phyloP scores from a whole-genome alignment of 1,140 invertebrate species.

The Drosophila sproati region DNA sequence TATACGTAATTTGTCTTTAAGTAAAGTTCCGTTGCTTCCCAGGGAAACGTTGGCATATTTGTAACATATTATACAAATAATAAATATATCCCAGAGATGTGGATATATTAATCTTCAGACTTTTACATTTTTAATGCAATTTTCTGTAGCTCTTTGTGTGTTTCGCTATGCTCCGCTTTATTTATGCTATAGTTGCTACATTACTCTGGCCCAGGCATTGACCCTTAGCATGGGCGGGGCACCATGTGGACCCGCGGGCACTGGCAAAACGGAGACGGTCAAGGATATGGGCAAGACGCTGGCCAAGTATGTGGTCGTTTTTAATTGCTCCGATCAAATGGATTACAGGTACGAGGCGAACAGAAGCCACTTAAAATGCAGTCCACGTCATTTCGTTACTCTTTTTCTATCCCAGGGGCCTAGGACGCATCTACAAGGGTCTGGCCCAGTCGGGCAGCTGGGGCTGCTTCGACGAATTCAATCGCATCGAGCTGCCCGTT shows the following conservation, averaged over 20 bases:
- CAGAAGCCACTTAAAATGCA: conserved; percentile 40
- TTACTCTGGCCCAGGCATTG: conserved; percentile 97
- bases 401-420: conserved; percentile 86
- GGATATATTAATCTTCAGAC: conserved; percentile 29
- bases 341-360: conserved; percentile 91
- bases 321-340: conserved; percentile 99
- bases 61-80: conserved; percentile 9
- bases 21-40: conserved; percentile 27
- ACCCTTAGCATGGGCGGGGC: conserved; percentile 98
- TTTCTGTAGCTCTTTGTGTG: conserved; percentile 17
- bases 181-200: conserved; percentile 92
- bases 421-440: conserved; percentile 95
- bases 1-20: conserved; percentile 41
- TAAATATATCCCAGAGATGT: conserved; percentile 35
- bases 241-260: conserved; percentile 97
- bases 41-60: conserved; percentile 33
- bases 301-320: conserved; percentile 98
- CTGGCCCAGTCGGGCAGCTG: conserved; percentile 97
- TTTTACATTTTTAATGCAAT: conserved; percentile 39
- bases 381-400: conserved; percentile 27
- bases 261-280: conserved; percentile 98
- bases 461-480: conserved; percentile 94
- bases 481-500: conserved; percentile 97
- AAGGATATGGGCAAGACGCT: conserved; percentile 99
- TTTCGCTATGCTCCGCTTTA: conserved; percentile 17